Evolutionary conservation across 1,140 invertebrate genomes (phyloP), one percentile per base, ranked within the genome.

Genomic region (Steinernema feltiae): DNA sequence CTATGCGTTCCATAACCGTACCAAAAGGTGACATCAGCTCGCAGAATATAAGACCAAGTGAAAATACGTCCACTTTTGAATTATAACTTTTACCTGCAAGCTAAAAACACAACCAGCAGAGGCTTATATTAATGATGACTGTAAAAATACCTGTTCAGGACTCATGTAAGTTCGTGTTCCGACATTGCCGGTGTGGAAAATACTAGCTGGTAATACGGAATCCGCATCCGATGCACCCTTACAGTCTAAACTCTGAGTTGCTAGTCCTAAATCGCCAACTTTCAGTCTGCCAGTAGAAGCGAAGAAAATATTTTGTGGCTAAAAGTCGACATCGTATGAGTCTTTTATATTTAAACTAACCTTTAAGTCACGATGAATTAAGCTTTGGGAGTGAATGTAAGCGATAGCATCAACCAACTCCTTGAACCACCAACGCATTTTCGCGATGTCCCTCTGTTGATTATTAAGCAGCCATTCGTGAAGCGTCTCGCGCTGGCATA

Each of bases 101-200:
- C 69, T 80, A 71, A 30, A 76, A 71, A 18, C 53, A 24, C n/a
- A 15, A 3, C 32, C 0, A 71, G n/a, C 27, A 27, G 3, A 12
- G 2, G 31, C 30, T 30, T n/a, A 21, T 17, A 27, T 70, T 78
- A 70, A n/a, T 18, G 3, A 30, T 78, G 17, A 21, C 17, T 18
- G 12, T 74, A 7, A 70, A 12, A 70, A 71, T 83, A 90, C 90
- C 88, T 97, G 95, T 87, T 99, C 96, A 29, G 95, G 95, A 75
- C 94, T 96, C 95, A 98, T 98, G 86, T 99, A 99, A 0, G 97
- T 88, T 46, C 92, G 91, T 0, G 96, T 98, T 21, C 95, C 94
- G 72, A 93, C 91, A 79, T 90, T 88, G 48, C 90, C 89, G 0
- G 92, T 93, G 80, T 92, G 91, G 32, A 87, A 86, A 71, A 79